These are phyloP conservation scores for Nesogale talazaci DNA, from an alignment of 2,113 vertebrate species.

Conservation along the genomic window DNA sequence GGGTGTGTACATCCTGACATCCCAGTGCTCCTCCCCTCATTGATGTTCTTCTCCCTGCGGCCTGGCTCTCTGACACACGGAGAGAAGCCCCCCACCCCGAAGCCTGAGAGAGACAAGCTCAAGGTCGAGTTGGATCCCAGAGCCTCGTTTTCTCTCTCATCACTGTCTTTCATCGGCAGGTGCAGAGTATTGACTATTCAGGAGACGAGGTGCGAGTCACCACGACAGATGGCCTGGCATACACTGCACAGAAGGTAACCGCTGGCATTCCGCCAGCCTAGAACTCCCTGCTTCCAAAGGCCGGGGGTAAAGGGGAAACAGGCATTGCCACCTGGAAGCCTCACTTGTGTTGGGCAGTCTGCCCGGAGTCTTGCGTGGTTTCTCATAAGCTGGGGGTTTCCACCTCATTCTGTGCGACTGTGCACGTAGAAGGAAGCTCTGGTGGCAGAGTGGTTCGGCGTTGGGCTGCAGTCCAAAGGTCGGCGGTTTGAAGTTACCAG, in stretches of 20 bases:
- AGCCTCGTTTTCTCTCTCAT: not conserved
- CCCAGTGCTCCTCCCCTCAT: not conserved
- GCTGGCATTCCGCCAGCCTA: fast-evolving
- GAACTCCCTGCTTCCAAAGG: not conserved
- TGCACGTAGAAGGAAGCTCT: too few relatives aligned
- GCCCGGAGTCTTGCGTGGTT: not conserved
- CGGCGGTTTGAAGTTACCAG: too few relatives aligned
- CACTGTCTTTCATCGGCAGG: slow-evolving; percentile 77
- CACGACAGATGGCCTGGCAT: slow-evolving; percentile 88
- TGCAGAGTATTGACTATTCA: slow-evolving; percentile 93
- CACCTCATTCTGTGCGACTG: too few relatives aligned
- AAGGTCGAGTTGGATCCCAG: not conserved
- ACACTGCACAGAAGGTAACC: slow-evolving; percentile 93
- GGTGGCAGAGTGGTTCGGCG: too few relatives aligned
- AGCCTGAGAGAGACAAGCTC: not conserved
- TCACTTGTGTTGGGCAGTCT: not conserved
- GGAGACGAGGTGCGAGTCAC: slow-evolving; percentile 92
- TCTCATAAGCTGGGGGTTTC: not conserved
- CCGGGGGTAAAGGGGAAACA: too few relatives aligned
- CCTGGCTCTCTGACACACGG: not conserved
- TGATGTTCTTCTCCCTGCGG: not conserved
- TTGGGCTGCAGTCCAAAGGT: too few relatives aligned
- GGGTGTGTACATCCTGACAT: not conserved
- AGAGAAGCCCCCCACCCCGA: not conserved
- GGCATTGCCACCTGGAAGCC: not conserved